Evolutionary conservation across 2,797 vertebrate species (phyloP), one percentile per base, ranked within the genome.

Genomic region (Chrosomus eos): DNA sequence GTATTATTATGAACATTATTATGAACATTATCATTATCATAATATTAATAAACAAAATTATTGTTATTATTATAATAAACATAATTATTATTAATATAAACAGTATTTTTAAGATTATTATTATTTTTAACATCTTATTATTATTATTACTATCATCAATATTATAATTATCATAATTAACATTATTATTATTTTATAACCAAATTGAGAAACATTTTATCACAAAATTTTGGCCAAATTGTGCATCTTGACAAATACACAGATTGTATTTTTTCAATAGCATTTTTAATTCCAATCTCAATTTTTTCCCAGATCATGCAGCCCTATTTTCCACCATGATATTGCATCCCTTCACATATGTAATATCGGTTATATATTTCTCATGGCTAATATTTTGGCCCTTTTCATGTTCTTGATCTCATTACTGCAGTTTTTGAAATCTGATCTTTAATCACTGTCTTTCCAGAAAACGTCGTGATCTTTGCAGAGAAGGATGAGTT

Each of bases 401-500:
- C 1, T 19, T 21, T 36, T 67, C 9, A 36, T 67, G 2, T 67
- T 36, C 66, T 67, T 11, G 9, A 67, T 67, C 6, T 31, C 62
- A 19, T 66, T 1, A 3, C 14, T 64, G 26, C 60, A 74, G 51
- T 23, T 36, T 33, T 28, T 31, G 18, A 18, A 48, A 33, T n/a
- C 23, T 48, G 26, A 64, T 31, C 26, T 9, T 3, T 3, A 31
- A 38, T 71, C 16, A 9, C 26, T 53, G 33, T 26, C 67, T 86
- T 88, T 90, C 14, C 90, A 97, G 98, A 99, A 88, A 97, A 94
- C 0, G 97, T 98, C 82, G 97, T 97, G 89, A 98, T 98, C 88
- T 99, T 97, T 91, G 91, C 97, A 0, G 98, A 99, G 92, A 99
- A 99, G 91, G 97, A 98, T 1, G 97, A 99, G 87, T 99, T 98